A percentile compares a stretch with the other conserved stretches of the same genome.
Evolutionary conservation across 2,797 vertebrate genomes (phyloP).

Genomic region (Salarias fasciatus): DNA sequence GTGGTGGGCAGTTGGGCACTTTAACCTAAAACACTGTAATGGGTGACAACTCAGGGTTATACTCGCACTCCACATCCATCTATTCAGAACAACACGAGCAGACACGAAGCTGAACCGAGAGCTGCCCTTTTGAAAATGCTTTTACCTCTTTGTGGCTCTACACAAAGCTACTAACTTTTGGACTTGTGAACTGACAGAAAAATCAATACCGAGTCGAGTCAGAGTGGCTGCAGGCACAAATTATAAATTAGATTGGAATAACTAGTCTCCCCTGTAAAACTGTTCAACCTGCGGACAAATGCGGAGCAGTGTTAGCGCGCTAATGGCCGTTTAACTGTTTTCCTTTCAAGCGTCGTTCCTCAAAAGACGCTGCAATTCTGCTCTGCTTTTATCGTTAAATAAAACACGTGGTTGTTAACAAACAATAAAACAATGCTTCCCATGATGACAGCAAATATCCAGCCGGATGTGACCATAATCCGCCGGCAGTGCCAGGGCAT

Average conservation of each 20-base stretch:
- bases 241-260: conserved; percentile 27
- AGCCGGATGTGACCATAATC: conserved; percentile 55
- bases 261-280: conserved; percentile 13
- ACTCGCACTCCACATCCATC: conserved; percentile 82
- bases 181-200: conserved; percentile 62
- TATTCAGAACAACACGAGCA: conserved; percentile 70
- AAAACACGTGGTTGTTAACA: conserved; percentile 32
- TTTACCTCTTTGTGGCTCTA: conserved; percentile 54
- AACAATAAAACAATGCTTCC: conserved; percentile 29
- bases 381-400: conserved; percentile 16
- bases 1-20: conserved; percentile 79
- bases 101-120: conserved; percentile 63
- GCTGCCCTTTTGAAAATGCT: conserved; percentile 75
- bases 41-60: conserved; percentile 72
- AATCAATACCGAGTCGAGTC: conserved; percentile 55
- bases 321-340: too few species aligned
- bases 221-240: conserved; percentile 25
- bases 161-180: conserved; percentile 53
- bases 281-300: conserved; percentile 6
- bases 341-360: neutral
- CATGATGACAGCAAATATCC: conserved; percentile 32
- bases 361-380: conserved; percentile 1
- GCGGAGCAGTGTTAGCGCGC: too few species aligned
- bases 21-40: conserved; percentile 82
- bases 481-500: conserved; percentile 49